phyloP scores from a whole-genome alignment of 1,140 invertebrate species.

The Cephus cinctus region DNA sequence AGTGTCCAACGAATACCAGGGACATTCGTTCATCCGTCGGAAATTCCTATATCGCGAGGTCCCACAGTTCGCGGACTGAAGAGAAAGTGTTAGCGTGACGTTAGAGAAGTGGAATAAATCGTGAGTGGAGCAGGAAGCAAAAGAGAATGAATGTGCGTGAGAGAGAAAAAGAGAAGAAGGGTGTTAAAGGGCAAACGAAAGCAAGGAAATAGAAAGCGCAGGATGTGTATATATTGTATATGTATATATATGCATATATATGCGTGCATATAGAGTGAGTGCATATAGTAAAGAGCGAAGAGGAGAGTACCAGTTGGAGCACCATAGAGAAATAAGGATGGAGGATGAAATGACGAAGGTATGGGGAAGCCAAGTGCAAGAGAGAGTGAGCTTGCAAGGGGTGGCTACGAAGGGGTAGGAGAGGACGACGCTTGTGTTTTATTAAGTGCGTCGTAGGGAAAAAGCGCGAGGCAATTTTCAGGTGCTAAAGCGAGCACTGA shows the following conservation, averaged over 20 bases:
- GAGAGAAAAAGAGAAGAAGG: not conserved
- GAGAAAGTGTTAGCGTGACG: not conserved
- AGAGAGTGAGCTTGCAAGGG: too few species aligned
- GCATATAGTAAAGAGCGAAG: conserved; percentile 12
- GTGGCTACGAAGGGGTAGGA: conserved; percentile 14
- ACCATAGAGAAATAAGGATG: conserved; percentile 18
- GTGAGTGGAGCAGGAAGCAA: conserved; percentile 15
- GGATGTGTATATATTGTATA: too few species aligned
- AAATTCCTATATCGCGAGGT: conserved; percentile 21
- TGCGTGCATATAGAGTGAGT: too few species aligned
- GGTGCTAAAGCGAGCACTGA: conserved; percentile 18
- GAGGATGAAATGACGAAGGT: conserved; percentile 11
- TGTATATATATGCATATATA: too few species aligned
- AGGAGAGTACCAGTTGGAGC: conserved; percentile 7
- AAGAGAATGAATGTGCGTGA: conserved; percentile 5
- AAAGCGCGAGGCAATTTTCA: conserved; percentile 29
- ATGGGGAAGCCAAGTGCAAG: conserved; percentile 7
- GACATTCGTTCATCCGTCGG: conserved; percentile 35
- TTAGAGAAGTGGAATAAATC: not conserved
- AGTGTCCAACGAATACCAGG: conserved; percentile 29
- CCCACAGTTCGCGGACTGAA: not conserved
- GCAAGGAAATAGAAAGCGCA: conserved; percentile 6
- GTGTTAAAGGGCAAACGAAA: not conserved
- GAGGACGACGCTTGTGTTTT: conserved; percentile 18
- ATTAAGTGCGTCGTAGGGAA: conserved; percentile 31